Evolutionary conservation across 2,113 vertebrate genomes (phyloP).

Genomic region (Rhadina sibilatrix): DNA sequence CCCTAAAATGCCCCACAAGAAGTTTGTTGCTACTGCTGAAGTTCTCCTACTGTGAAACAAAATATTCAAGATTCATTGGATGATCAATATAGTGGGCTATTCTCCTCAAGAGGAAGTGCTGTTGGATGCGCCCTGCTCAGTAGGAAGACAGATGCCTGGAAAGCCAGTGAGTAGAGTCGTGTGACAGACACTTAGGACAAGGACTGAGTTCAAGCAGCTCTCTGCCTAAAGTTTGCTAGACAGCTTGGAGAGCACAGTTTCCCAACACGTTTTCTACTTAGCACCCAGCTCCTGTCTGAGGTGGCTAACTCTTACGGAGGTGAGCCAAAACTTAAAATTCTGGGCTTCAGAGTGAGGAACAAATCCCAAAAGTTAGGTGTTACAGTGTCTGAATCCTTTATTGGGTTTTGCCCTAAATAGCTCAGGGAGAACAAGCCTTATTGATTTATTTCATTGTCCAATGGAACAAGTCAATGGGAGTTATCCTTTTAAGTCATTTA

Average conservation of each 20-base stretch:
- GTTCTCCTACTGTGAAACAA: neutral
- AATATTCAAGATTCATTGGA: neutral
- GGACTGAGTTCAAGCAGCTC: neutral
- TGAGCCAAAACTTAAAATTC: neutral
- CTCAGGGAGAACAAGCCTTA: neutral
- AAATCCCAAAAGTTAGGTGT: neutral
- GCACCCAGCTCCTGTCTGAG: neutral
- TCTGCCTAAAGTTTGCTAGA: neutral
- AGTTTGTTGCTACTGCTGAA: neutral
- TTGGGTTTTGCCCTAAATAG: slow-evolving; percentile 9
- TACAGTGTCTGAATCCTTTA: neutral
- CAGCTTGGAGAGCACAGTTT: neutral
- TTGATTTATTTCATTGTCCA: slow-evolving; percentile 10
- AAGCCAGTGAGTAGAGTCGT: neutral
- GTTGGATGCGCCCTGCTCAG: neutral
- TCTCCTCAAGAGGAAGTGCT: neutral
- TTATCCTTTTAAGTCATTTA: slow-evolving; percentile 42
- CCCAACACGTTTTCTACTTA: neutral
- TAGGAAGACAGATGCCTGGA: neutral
- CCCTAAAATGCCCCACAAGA: neutral
- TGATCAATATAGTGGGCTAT: neutral
- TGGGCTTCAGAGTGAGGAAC: neutral
- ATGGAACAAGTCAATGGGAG: neutral
- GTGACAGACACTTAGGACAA: neutral
- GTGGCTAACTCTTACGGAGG: neutral